Evolutionary conservation across 2,888 invertebrate genomes (phyloP), one percentile per base, ranked within the genome.

Genomic region (Rotaria magnacalcarata): DNA sequence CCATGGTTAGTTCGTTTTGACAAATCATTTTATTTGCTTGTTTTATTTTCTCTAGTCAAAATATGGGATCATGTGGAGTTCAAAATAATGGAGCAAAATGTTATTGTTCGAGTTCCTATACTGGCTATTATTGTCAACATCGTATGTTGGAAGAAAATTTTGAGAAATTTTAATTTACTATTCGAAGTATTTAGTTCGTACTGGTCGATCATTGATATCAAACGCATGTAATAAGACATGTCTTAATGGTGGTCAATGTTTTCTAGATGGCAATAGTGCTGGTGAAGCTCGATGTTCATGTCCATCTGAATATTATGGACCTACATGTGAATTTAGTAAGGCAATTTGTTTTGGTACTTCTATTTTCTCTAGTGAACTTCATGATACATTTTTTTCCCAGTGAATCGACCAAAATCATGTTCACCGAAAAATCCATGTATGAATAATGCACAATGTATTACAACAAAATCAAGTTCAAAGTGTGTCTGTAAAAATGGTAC

Each of bases 341-440:
- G 27, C 5, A 10, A 54, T 52, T 34, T 16, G 0, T 11, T 16
- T 52, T 52, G 10, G 19, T 58, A 24, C 6, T n/a, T 58, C 11
- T n/a, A 10, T 11, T 47, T 47, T 47, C 11, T 47, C 47, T 47
- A 47, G 7, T 4, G 47, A n/a, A 24, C n/a, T 67, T 67, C 3
- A 67, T 58, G 34, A 24, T 21, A 19, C 21, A 24, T 21, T 75
- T 80, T 80, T 11, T 19, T 19, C n/a, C n/a, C n/a, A 80, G 80
- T n/a, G 6, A 80, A 80, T 47, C 80, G 80, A 8, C 80, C 80
- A 47, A 80, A 47, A 80, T 47, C 80, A 80, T 80, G 80, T 47
- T 47, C 80, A 47, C 80, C 47, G n/a, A 67, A 34, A 16, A 80
- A 80, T 24, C 80, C 47, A 43, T 80, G 80, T 47, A 80, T 80